Percentiles rank a stretch among this genome's conserved stretches.
phyloP scores from a whole-genome alignment of 37 sponge, comb jelly and placozoan genomes.

The Aplysina aerophoba region DNA sequence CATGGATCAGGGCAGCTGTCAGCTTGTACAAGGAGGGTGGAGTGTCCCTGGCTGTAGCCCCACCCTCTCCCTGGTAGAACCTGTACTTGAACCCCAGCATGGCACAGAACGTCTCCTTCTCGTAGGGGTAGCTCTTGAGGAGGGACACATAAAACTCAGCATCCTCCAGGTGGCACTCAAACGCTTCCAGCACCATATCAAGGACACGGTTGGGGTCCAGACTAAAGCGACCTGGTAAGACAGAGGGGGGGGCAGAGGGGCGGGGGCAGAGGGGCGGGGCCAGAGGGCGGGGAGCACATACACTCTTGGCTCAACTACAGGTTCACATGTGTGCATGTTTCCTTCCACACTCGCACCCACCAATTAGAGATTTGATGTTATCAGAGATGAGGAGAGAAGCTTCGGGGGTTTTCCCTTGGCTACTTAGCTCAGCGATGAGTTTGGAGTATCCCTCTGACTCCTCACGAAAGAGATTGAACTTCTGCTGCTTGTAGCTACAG shows the following conservation, averaged over 20 bases:
- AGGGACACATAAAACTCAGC: conserved; percentile 78
- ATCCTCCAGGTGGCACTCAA: conserved; percentile 85
- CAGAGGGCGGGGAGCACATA: neutral
- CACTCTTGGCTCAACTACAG: neutral
- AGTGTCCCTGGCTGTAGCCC: conserved; percentile 1
- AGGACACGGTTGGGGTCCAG: conserved; percentile 98
- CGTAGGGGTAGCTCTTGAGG: conserved; percentile 75
- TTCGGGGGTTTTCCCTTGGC: conserved; percentile 35
- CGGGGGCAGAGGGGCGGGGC: too few species aligned
- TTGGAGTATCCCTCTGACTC: conserved; percentile 98
- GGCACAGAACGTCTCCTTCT: conserved; percentile 76
- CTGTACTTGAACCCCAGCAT: conserved; percentile 95
- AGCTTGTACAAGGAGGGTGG: conserved; percentile 69
- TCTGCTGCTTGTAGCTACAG: conserved; percentile 95
- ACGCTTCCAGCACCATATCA: conserved; percentile 92
- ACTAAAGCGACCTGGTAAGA: conserved; percentile 81
- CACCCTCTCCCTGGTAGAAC: conserved; percentile 46
- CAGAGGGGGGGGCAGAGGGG: neutral
- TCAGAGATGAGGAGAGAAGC: conserved; percentile 59
- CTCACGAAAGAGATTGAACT: conserved; percentile 98
- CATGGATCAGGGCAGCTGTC: conserved; percentile 82
- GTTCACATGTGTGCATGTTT: neutral
- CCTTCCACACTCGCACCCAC: conserved; percentile 32
- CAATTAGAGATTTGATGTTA: conserved; percentile 85
- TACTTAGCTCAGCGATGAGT: conserved; percentile 86